Percentiles rank a stretch among this genome's conserved stretches.
These are phyloP conservation scores for Drosophila obscura DNA, from an alignment of 1,140 invertebrate genomes.

Conservation along the genomic window DNA sequence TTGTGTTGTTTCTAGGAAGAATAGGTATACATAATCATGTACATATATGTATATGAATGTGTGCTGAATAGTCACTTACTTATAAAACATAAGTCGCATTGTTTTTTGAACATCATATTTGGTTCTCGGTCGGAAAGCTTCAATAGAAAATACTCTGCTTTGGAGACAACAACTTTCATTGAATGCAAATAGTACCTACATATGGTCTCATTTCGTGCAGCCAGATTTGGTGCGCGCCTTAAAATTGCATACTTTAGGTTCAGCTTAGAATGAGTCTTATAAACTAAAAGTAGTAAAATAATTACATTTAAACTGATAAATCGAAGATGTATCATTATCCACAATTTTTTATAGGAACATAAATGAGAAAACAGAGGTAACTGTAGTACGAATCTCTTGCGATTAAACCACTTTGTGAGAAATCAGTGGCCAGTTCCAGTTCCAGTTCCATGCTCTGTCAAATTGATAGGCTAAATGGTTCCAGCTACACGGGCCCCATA, in stretches of 20 bases:
- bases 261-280: conserved; percentile 21
- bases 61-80: conserved; percentile 17
- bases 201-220: conserved; percentile 32
- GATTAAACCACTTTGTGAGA: not conserved
- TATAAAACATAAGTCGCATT: conserved; percentile 57
- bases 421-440: not conserved
- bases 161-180: not conserved
- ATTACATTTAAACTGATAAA: not conserved
- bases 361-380: conserved; percentile 24
- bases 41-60: not conserved
- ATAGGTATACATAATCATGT: not conserved
- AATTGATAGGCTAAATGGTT: too few species aligned
- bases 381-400: conserved; percentile 14
- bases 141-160: not conserved
- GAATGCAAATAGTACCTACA: conserved; percentile 22
- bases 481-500: too few species aligned
- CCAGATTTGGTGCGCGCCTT: conserved; percentile 4
- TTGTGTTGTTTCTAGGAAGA: conserved; percentile 58
- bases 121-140: conserved; percentile 33
- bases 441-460: too few species aligned
- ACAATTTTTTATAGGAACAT: not conserved
- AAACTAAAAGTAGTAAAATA: conserved; percentile 23
- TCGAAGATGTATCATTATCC: conserved; percentile 10
- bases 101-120: conserved; percentile 54
- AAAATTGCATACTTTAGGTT: conserved; percentile 35